phyloP scores from a whole-genome alignment of 2,888 invertebrate species.

The Lingula anatina region DNA sequence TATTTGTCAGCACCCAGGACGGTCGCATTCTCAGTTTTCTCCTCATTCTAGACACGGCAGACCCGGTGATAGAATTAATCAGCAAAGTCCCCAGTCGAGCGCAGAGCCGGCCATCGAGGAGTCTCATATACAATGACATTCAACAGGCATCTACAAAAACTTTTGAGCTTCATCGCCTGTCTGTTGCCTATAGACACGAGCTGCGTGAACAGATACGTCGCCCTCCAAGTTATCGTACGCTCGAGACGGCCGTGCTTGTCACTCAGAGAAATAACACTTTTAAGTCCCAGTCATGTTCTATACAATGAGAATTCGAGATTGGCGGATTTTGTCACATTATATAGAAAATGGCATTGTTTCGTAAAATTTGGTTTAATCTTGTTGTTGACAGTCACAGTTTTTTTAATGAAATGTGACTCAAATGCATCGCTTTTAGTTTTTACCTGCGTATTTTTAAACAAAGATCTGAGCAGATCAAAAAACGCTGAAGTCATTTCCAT shows the following conservation, averaged over 20 bases:
- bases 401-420: too few relatives aligned
- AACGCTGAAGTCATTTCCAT: too few relatives aligned
- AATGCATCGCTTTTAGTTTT: too few relatives aligned
- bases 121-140: slow-evolving; percentile 19
- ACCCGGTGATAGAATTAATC: slow-evolving; percentile 29
- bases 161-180: slow-evolving; percentile 20
- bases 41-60: slow-evolving; percentile 27
- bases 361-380: too few relatives aligned
- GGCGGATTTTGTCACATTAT: too few relatives aligned
- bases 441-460: too few relatives aligned
- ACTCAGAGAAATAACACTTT: slow-evolving; percentile 14
- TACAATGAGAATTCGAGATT: slow-evolving; percentile 18
- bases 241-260: slow-evolving; percentile 22
- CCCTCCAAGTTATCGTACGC: slow-evolving; percentile 23
- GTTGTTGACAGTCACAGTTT: too few relatives aligned
- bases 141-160: slow-evolving; percentile 16
- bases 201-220: slow-evolving; percentile 13
- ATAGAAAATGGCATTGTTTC: too few relatives aligned
- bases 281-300: slow-evolving; percentile 16
- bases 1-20: slow-evolving; percentile 37
- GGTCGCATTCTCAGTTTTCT: slow-evolving; percentile 34
- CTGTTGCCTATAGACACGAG: slow-evolving; percentile 14
- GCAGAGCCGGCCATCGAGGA: background rate
- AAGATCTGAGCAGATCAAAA: too few relatives aligned
- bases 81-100: slow-evolving; percentile 20